Percentiles rank a stretch among this genome's conserved stretches.
Conservation (phyloP, 2,113 vertebrate genomes). For the Chaetodon auriga region DNA sequence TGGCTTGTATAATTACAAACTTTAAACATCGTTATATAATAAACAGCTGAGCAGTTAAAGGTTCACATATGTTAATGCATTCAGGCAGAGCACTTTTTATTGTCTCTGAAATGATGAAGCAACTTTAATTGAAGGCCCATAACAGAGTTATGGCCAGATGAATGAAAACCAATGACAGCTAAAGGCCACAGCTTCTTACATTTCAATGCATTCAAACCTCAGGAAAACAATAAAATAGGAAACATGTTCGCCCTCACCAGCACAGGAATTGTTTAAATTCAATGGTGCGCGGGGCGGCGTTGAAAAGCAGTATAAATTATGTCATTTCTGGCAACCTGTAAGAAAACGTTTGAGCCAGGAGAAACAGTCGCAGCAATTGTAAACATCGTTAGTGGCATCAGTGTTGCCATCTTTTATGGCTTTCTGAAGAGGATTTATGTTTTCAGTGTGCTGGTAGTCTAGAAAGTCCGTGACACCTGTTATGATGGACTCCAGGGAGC, state of each 20-base stretch:
- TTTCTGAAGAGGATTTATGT: constrained; percentile 23
- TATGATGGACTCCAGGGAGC: constrained; percentile 42
- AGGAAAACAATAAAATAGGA: constrained; percentile 34
- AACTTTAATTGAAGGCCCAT: constrained; percentile 23
- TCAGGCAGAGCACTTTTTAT: constrained; percentile 35
- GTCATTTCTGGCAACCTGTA: constrained; percentile 35
- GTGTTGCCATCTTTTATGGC: constrained; percentile 32
- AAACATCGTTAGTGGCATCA: constrained; percentile 40
- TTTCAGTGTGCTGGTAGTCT: constrained; percentile 10
- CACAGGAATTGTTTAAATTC: constrained; percentile 39
- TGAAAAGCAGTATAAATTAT: constrained; percentile 48
- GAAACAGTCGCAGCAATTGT: constrained; percentile 45
- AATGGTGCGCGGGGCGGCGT: constrained; percentile 20
- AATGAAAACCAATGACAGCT: constrained; percentile 45
- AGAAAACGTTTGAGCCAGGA: constrained; percentile 44
- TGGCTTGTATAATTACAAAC: background rate
- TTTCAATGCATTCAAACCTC: constrained; percentile 19
- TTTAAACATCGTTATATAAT: background rate
- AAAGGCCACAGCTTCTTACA: constrained; percentile 29
- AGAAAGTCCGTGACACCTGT: constrained; percentile 66
- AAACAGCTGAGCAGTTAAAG: background rate
- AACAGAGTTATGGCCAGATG: background rate
- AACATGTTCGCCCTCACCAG: constrained; percentile 35
- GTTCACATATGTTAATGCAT: constrained; percentile 33
- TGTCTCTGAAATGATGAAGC: constrained; percentile 45